These are phyloP conservation scores for Muricea muricata DNA, from an alignment of 92 coral and sea anemone genomes.

Conservation along the genomic window DNA sequence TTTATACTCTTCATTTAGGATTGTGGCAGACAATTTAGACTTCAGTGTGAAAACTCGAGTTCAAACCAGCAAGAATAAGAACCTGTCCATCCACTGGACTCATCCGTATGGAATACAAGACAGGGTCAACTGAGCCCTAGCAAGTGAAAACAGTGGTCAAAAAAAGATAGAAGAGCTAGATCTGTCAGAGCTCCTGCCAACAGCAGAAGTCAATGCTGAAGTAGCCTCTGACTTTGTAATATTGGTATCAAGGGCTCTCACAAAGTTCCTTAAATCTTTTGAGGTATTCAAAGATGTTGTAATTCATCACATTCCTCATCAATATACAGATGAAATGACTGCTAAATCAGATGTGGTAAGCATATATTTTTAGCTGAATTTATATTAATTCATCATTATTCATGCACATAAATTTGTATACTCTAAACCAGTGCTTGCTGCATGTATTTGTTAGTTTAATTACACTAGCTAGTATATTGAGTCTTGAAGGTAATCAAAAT, in stretches of 20 bases:
- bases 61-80: conserved; percentile 42
- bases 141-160: background rate
- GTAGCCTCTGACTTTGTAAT: too few relatives aligned
- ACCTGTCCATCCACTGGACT: conserved; percentile 66
- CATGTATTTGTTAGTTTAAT: too few relatives aligned
- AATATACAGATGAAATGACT: conserved; percentile 42
- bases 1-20: too few relatives aligned
- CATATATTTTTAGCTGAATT: background rate
- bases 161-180: conserved; percentile 51
- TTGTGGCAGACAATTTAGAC: conserved; percentile 58
- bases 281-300: conserved; percentile 15
- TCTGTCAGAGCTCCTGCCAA: conserved; percentile 42
- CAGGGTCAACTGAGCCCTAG: conserved; percentile 24
- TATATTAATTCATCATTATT: background rate
- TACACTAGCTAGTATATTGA: too few relatives aligned
- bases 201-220: conserved; percentile 48
- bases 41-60: conserved; percentile 56
- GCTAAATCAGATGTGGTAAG: conserved; percentile 56
- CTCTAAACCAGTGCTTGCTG: too few relatives aligned
- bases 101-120: conserved; percentile 56
- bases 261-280: conserved; percentile 25
- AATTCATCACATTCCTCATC: conserved; percentile 40
- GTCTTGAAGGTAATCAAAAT: too few relatives aligned
- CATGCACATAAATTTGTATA: too few relatives aligned
- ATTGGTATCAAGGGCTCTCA: conserved; percentile 19